Conservation (phyloP, 2,797 vertebrate genomes). For the Scolopax bukidnonensis region DNA sequence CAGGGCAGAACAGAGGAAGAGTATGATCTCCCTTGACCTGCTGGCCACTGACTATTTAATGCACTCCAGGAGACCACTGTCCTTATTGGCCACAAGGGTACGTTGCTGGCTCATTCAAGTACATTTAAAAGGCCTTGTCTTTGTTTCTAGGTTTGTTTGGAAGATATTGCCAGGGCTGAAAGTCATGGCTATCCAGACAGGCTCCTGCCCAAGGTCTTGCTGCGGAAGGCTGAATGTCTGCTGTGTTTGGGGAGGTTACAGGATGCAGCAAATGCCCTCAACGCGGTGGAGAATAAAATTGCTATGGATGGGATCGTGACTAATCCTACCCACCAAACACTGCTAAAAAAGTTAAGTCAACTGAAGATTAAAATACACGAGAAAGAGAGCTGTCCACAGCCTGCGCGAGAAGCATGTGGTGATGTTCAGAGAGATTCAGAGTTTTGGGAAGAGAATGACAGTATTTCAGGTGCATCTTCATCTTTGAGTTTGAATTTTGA, state of each 20-base stretch:
- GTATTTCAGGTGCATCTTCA: conserved; percentile 66
- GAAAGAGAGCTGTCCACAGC: background rate
- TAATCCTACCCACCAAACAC: background rate
- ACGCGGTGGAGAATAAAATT: conserved; percentile 29
- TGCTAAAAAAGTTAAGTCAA: conserved; percentile 55
- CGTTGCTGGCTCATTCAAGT: background rate
- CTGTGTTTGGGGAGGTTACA: conserved; percentile 68
- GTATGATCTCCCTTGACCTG: background rate
- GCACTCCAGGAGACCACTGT: background rate
- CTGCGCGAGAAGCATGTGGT: background rate
- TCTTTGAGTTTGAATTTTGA: conserved; percentile 77
- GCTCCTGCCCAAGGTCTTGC: conserved; percentile 85
- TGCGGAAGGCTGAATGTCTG: conserved; percentile 83
- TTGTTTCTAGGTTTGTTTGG: conserved; percentile 83
- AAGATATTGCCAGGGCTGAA: conserved; percentile 86
- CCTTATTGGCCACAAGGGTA: background rate
- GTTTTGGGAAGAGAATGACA: conserved; percentile 54
- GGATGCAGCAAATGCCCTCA: conserved; percentile 46
- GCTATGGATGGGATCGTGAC: background rate
- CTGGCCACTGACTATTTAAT: background rate
- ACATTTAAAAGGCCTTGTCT: background rate
- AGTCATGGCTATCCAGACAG: conserved; percentile 84
- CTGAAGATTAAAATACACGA: conserved; percentile 51
- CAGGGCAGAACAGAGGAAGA: background rate
- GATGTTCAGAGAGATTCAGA: background rate